Evolutionary conservation across 2,797 vertebrate genomes (phyloP).

Genomic region (Dicrostonyx torquatus): DNA sequence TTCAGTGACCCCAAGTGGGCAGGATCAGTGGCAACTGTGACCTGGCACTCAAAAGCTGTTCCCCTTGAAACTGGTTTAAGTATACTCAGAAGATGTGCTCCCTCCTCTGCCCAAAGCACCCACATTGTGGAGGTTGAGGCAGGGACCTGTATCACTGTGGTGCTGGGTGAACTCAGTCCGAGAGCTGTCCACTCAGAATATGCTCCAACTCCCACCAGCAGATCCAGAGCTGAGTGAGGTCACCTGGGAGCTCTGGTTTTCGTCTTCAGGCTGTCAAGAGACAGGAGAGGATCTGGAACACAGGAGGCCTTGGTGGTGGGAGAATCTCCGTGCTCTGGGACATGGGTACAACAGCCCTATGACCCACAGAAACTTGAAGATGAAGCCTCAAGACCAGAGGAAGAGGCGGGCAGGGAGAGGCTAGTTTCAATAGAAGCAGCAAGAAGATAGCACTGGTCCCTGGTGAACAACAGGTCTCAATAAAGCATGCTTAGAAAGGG

Average conservation of each 20-base stretch:
- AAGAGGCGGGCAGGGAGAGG: too few species aligned
- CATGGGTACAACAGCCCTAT: accelerated
- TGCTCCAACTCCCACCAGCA: neutral
- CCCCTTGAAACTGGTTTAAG: too few species aligned
- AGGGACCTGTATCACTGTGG: neutral
- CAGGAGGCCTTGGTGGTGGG: neutral
- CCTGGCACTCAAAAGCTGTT: neutral
- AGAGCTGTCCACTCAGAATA: neutral
- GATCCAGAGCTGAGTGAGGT: too few species aligned
- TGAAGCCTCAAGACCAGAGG: neutral
- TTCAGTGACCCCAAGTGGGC: neutral
- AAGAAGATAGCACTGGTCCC: neutral
- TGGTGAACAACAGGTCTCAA: accelerated
- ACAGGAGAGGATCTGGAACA: neutral
- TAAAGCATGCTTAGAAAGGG: neutral
- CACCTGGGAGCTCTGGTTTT: neutral
- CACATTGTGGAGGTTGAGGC: neutral
- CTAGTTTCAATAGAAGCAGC: neutral
- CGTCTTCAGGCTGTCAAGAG: neutral
- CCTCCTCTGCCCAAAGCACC: neutral
- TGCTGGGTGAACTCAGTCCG: too few species aligned
- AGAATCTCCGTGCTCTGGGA: neutral
- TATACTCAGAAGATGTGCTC: neutral
- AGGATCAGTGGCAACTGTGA: neutral
- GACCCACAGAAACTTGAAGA: neutral